A percentile compares a stretch with the other conserved stretches of the same genome.
Evolutionary conservation across 2,797 vertebrate genomes (phyloP).

Genomic region (Manis crassicaudata): DNA sequence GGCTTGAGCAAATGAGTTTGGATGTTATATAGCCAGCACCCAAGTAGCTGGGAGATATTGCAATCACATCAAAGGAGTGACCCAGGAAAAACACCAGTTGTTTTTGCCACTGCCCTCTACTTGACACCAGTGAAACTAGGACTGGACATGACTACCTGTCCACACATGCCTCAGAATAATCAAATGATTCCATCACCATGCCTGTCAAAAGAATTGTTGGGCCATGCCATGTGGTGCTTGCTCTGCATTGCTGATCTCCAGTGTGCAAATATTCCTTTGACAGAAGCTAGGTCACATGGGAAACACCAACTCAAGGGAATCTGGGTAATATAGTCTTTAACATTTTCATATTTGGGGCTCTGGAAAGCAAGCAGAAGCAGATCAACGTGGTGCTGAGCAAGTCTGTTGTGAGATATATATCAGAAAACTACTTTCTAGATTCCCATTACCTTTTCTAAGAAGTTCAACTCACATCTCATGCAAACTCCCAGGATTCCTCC

Average conservation of each 20-base stretch:
- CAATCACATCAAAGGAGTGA: background rate
- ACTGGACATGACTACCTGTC: background rate
- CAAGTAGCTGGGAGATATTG: background rate
- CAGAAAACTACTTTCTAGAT: background rate
- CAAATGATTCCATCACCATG: background rate
- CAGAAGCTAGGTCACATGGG: constrained; percentile 8
- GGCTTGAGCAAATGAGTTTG: background rate
- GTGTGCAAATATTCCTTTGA: background rate
- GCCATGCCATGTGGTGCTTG: background rate
- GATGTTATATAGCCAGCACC: background rate
- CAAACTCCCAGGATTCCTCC: constrained; percentile 18
- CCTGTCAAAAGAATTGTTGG: background rate
- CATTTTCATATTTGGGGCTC: background rate
- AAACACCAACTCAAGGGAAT: background rate
- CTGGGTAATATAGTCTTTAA: background rate
- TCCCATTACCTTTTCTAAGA: background rate
- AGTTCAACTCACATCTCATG: constrained; percentile 20
- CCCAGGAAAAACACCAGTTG: background rate
- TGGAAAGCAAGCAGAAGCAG: background rate
- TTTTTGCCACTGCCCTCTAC: background rate
- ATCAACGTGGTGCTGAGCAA: background rate
- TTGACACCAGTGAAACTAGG: background rate
- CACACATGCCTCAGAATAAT: background rate
- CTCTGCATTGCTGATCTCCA: background rate
- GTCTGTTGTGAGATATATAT: background rate